A percentile compares a stretch with the other conserved stretches of the same genome.
Conservation (phyloP, 2,113 vertebrate genomes). For the rat (Rattus norvegicus) region GRCr8 NC_086024.1:22916501-22917000, state of each 20-base stretch:
- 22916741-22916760: neutral
- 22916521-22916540: neutral
- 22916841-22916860: neutral
- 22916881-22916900: neutral
- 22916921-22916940: neutral
- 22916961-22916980: neutral
- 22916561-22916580: neutral
- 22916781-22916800: neutral
- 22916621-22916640: neutral
- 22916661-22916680: neutral
- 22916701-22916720: neutral
- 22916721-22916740: neutral
- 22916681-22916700: neutral
- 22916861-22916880: neutral
- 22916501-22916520: neutral
- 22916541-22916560: neutral
- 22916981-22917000: neutral
- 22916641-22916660: neutral
- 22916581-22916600: neutral
- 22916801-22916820: neutral
- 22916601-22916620: neutral
- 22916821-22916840: neutral
- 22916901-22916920: neutral
- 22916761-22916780: neutral
- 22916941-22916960: neutral